phyloP scores from a whole-genome alignment of 2,797 vertebrate genomes.

The Pantherophis vulpinus region DNA sequence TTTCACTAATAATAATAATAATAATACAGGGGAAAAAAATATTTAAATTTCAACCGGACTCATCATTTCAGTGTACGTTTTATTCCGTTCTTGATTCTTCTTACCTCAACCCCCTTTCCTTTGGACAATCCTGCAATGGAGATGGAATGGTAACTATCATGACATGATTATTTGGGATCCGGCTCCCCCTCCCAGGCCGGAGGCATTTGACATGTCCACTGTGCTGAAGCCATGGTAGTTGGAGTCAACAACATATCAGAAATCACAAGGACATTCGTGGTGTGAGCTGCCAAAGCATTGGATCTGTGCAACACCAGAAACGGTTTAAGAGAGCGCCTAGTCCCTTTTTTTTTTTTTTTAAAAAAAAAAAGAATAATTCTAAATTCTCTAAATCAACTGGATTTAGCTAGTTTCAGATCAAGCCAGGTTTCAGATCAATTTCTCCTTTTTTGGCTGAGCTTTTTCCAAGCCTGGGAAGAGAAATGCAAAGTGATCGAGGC shows the following conservation, averaged over 20 bases:
- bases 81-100: neutral
- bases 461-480: neutral
- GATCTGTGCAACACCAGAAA: neutral
- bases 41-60: neutral
- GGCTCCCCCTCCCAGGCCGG: neutral
- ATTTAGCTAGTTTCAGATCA: too few relatives aligned
- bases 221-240: neutral
- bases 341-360: neutral
- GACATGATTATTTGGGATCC: neutral
- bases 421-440: too few relatives aligned
- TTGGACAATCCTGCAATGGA: neutral
- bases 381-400: rapidly evolving
- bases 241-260: neutral
- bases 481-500: neutral
- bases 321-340: neutral
- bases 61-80: neutral
- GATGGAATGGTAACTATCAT: neutral
- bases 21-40: too few relatives aligned
- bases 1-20: neutral
- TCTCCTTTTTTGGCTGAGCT: neutral
- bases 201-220: neutral
- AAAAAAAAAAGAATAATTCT: neutral
- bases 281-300: neutral
- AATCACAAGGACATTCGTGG: neutral
- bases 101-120: neutral